A percentile compares a stretch with the other conserved stretches of the same genome.
These are phyloP conservation scores for Chelonus insularis DNA, from an alignment of 1,140 invertebrate species.

Conservation along the genomic window DNA sequence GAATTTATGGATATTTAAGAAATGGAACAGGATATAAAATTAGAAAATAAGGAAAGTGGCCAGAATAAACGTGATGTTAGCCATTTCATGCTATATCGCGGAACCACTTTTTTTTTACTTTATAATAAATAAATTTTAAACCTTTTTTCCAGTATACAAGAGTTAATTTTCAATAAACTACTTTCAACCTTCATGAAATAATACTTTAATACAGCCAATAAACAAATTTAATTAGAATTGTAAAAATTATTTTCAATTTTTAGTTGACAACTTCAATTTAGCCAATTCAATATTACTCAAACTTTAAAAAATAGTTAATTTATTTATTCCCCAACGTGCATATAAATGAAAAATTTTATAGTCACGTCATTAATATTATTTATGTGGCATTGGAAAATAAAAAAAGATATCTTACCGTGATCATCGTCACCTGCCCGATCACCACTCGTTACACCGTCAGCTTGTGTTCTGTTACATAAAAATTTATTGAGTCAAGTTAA, in stretches of 20 bases:
- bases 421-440: slow-evolving; percentile 64
- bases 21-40: slow-evolving; percentile 10
- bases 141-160: background rate
- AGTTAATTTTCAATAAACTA: too few species aligned
- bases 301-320: background rate
- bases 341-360: background rate
- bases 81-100: slow-evolving; percentile 47
- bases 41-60: slow-evolving; percentile 33
- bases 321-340: slow-evolving; percentile 1
- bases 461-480: slow-evolving; percentile 59
- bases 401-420: slow-evolving; percentile 44
- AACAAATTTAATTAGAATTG: too few species aligned
- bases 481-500: background rate
- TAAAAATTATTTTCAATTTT: background rate
- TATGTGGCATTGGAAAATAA: too few species aligned
- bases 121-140: slow-evolving; percentile 6
- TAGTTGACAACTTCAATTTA: background rate
- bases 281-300: background rate
- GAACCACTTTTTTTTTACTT: slow-evolving; percentile 15
- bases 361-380: too few species aligned
- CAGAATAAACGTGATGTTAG: slow-evolving; percentile 57
- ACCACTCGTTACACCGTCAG: slow-evolving; percentile 65
- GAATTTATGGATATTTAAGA: slow-evolving; percentile 14
- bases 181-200: too few species aligned
- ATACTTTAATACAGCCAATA: too few species aligned